Percentiles rank a stretch among this genome's conserved stretches.
phyloP scores from a whole-genome alignment of 2,113 vertebrate species.

The Falco punctatus region DNA sequence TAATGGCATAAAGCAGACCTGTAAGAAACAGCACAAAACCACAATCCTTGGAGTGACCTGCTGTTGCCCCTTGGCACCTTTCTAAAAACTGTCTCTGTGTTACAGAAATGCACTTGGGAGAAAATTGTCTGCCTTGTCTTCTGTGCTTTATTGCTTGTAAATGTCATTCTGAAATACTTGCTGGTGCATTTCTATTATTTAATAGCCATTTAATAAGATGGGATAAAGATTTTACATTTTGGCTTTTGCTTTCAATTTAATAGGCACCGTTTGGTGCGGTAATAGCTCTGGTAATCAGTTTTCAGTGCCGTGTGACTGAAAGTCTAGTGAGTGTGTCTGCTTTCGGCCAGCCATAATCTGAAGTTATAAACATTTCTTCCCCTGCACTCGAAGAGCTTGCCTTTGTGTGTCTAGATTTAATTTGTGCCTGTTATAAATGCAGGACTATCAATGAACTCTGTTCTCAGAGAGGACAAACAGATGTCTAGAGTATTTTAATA shows the following conservation, averaged over 20 bases:
- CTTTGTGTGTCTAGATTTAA: neutral
- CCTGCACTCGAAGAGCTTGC: neutral
- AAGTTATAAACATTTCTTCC: neutral
- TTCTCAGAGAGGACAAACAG: neutral
- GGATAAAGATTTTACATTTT: conserved; percentile 43
- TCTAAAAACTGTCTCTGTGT: neutral
- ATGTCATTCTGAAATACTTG: conserved; percentile 7
- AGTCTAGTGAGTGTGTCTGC: neutral
- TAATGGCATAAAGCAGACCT: neutral
- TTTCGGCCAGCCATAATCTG: neutral
- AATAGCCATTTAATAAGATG: conserved; percentile 25
- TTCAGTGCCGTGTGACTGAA: neutral
- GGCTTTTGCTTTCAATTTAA: conserved; percentile 8
- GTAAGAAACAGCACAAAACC: neutral
- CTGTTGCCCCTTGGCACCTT: neutral
- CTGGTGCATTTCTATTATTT: neutral
- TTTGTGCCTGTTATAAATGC: neutral
- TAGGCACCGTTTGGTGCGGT: neutral
- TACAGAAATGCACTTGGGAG: neutral
- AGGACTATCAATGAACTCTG: neutral
- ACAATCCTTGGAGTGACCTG: neutral
- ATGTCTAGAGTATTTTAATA: neutral
- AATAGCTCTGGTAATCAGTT: neutral
- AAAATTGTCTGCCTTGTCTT: conserved; percentile 7
- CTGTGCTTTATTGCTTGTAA: conserved; percentile 13